A percentile compares a stretch with the other conserved stretches of the same genome.
phyloP scores from a whole-genome alignment of 64 coral and sea anemone species.

The Montipora sp. region DNA sequence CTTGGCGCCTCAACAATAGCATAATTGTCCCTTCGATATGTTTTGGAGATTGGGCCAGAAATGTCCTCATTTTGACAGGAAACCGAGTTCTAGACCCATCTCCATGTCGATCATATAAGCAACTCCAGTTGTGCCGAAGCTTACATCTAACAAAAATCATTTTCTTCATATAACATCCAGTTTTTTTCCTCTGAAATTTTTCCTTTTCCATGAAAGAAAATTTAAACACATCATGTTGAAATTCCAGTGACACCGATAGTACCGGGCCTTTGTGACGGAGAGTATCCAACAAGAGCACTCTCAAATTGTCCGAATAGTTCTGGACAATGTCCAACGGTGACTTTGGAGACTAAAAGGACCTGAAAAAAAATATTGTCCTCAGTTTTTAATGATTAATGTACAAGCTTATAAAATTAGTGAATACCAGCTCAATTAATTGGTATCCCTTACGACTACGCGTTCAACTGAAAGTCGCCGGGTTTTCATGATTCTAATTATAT shows the following conservation, averaged over 20 bases:
- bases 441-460: neutral
- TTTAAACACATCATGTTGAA: slow-evolving; percentile 57
- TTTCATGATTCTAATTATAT: neutral
- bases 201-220: slow-evolving; percentile 38
- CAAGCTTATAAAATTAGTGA: neutral
- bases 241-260: slow-evolving; percentile 42
- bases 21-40: neutral
- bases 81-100: slow-evolving; percentile 21
- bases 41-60: slow-evolving; percentile 40
- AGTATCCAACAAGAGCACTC: slow-evolving; percentile 21
- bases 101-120: slow-evolving; percentile 47
- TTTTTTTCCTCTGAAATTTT: slow-evolving; percentile 8
- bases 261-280: slow-evolving; percentile 21
- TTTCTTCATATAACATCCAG: slow-evolving; percentile 28
- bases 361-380: slow-evolving; percentile 1
- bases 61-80: slow-evolving; percentile 47
- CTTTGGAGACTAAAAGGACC: slow-evolving; percentile 43
- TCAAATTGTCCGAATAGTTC: slow-evolving; percentile 41
- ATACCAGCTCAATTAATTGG: neutral
- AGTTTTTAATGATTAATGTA: neutral
- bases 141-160: slow-evolving; percentile 39
- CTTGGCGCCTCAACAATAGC: slow-evolving; percentile 36
- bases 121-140: slow-evolving; percentile 34
- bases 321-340: slow-evolving; percentile 13
- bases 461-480: neutral